phyloP scores from a whole-genome alignment of 1,140 invertebrate species.

The Bemisia tabaci region DNA sequence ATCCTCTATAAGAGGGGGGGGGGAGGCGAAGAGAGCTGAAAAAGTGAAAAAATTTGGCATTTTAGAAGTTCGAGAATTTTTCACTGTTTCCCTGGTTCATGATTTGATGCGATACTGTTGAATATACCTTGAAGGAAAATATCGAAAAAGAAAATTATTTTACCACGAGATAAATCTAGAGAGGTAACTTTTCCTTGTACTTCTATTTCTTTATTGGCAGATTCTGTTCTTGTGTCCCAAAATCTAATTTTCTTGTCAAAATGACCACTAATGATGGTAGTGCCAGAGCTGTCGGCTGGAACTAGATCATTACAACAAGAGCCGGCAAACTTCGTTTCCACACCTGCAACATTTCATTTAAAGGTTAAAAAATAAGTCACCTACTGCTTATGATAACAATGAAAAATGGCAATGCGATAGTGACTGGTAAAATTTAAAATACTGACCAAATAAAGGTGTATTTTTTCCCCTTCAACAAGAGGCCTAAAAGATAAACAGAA shows the following conservation, averaged over 20 bases:
- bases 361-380: slow-evolving; percentile 13
- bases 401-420: background rate
- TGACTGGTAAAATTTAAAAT: no score
- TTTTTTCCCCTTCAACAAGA: background rate
- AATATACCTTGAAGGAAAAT: no score
- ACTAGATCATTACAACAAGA: slow-evolving; percentile 94
- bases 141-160: no score
- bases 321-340: slow-evolving; percentile 92
- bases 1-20: no score
- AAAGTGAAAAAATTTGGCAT: no score
- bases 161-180: slow-evolving; percentile 80
- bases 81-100: no score
- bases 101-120: no score
- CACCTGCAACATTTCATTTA: slow-evolving; percentile 52
- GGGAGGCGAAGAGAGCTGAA: no score
- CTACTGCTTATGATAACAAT: background rate
- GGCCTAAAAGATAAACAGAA: background rate
- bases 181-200: slow-evolving; percentile 91
- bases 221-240: slow-evolving; percentile 82
- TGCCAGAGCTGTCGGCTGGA: slow-evolving; percentile 71
- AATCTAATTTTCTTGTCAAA: slow-evolving; percentile 94
- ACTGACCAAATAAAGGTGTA: no score
- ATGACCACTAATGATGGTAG: slow-evolving; percentile 90
- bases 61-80: no score
- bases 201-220: slow-evolving; percentile 64